Evolutionary conservation across 2,888 invertebrate species (phyloP).

Genomic region (Bimastos eiseni): DNA sequence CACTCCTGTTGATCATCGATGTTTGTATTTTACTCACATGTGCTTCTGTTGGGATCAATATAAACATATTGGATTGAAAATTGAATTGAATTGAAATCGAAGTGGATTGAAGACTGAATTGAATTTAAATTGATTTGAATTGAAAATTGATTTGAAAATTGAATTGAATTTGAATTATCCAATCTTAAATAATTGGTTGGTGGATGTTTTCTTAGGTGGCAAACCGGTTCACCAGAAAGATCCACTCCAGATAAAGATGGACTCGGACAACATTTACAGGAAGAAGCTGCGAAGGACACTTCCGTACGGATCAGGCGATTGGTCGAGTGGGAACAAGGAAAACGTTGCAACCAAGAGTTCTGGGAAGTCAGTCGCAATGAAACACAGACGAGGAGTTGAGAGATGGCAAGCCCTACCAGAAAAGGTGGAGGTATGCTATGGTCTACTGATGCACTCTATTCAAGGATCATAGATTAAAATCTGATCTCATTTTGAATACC

Average conservation of each 20-base stretch:
- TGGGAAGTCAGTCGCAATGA: conserved; percentile 26
- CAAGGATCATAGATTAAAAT: not conserved
- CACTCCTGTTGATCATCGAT: too few relatives aligned
- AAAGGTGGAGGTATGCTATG: conserved; percentile 55
- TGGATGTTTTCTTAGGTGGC: conserved; percentile 46
- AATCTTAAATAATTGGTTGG: not conserved
- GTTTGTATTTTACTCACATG: too few relatives aligned
- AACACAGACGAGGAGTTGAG: conserved; percentile 46
- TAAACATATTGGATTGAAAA: too few relatives aligned
- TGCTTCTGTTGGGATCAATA: too few relatives aligned
- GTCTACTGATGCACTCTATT: not conserved
- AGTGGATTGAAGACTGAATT: too few relatives aligned
- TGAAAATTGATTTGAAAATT: too few relatives aligned
- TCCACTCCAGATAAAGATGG: conserved; percentile 50
- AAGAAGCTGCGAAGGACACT: conserved; percentile 51
- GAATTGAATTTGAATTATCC: not conserved
- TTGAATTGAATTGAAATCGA: too few relatives aligned
- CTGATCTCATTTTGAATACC: not conserved
- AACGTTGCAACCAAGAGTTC: conserved; percentile 40
- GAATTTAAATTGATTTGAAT: too few relatives aligned
- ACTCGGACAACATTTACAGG: conserved; percentile 52
- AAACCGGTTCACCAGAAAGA: conserved; percentile 51
- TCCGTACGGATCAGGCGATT: conserved; percentile 50
- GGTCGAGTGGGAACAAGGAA: conserved; percentile 45
- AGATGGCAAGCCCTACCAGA: conserved; percentile 57